Evolutionary conservation across 2,113 vertebrate species (phyloP), one percentile per base, ranked within the genome.

Genomic region (Gopherus evgoodei): DNA sequence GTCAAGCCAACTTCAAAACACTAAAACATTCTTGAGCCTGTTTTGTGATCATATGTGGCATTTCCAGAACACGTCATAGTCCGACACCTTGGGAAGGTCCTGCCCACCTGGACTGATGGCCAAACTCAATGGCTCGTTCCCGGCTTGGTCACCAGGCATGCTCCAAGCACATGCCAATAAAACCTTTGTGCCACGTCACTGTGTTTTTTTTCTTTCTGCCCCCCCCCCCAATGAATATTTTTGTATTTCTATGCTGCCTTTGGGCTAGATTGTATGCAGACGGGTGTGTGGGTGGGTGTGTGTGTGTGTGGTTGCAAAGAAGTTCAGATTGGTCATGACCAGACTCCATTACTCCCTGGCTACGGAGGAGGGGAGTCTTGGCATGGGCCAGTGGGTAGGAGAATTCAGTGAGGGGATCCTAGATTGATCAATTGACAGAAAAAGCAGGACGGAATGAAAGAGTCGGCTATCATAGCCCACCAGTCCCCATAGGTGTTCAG

Each of bases 261-360:
- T 59, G 25, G 57, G 57, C 57, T 59, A 27, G 57, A 59, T 13
- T 27, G 29, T 59, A 11, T 27, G 27, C 4, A 9, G 54, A 22
- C 2, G 5, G 11, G 27, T 1, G 11, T 7, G 27, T 11, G 12
- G 4, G 12, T 12, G 35, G 17, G 22, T 24, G 24, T 21, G 7
- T 4, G 56, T 4, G 27, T 11, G 12, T 8, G 12, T 12, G 35
- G 17, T n/a, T 38, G 17, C 65, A 17, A n/a, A 21, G 4, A 72
- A 19, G 16, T n/a, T n/a, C 65, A 72, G 21, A 38, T 21, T 38
- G 13, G 31, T 38, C 9, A 17, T 19, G 19, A 21, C n/a, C 65
- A 72, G 7, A 17, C 65, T 72, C 35, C 9, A 4, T 72, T 38
- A 72, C 4, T 72, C 38, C n/a, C 31, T 38, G 35, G 35, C 65